Percentiles rank a stretch among this genome's conserved stretches.
These are phyloP conservation scores for Drosophila hamatofila DNA, from an alignment of 2,888 invertebrate species.

Conservation along the genomic window DNA sequence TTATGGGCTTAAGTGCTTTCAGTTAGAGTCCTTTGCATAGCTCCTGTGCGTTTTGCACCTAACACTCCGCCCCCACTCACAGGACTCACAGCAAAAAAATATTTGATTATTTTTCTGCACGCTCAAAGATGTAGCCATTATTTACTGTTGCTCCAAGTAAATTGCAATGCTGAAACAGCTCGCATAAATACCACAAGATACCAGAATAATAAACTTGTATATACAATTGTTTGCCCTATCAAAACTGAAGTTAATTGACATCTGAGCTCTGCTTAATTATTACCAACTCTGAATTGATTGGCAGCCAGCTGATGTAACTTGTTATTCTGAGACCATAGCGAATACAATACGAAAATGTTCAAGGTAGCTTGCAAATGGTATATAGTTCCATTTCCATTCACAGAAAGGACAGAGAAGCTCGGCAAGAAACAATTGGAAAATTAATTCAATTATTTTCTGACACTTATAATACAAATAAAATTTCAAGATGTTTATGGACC, in stretches of 20 bases:
- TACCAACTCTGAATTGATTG: slow-evolving; percentile 22
- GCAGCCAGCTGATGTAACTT: neutral
- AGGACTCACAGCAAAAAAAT: slow-evolving; percentile 61
- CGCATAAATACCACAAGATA: slow-evolving; percentile 21
- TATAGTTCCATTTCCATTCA: neutral
- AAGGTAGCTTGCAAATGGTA: neutral
- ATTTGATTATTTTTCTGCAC: slow-evolving; percentile 66
- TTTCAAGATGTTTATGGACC: neutral
- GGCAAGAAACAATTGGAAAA: neutral
- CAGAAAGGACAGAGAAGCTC: neutral
- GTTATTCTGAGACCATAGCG: neutral
- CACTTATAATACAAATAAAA: neutral
- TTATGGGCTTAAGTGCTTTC: slow-evolving; percentile 81
- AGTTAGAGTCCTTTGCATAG: slow-evolving; percentile 64
- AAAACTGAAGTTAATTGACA: slow-evolving; percentile 26
- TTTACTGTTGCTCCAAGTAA: slow-evolving; percentile 39
- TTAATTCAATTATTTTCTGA: slow-evolving; percentile 4
- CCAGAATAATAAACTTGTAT: slow-evolving; percentile 18
- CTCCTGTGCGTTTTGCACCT: slow-evolving; percentile 65
- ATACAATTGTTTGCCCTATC: slow-evolving; percentile 18
- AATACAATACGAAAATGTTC: neutral
- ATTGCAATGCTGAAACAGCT: slow-evolving; percentile 30
- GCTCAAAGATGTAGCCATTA: slow-evolving; percentile 43
- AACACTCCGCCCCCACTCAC: slow-evolving; percentile 23
- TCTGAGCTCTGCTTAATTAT: slow-evolving; percentile 15